phyloP scores from a whole-genome alignment of 2,113 vertebrate species.

The Nanorana parkeri region DNA sequence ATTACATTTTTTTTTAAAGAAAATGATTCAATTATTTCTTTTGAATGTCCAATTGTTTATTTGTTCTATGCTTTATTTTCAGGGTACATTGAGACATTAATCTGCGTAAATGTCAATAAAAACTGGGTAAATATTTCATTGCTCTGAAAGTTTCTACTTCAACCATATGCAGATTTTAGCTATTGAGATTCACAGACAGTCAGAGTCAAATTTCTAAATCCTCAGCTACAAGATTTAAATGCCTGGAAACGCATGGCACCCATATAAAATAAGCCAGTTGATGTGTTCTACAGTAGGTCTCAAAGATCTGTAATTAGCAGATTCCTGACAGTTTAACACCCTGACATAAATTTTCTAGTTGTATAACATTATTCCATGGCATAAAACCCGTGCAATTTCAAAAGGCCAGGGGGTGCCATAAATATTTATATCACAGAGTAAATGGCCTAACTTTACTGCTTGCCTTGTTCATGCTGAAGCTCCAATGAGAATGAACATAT shows the following conservation, averaged over 20 bases:
- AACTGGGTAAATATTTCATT: too few relatives aligned
- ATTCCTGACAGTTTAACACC: not conserved
- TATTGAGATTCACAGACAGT: not conserved
- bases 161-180: too few relatives aligned
- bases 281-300: not conserved
- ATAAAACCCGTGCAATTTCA: constrained; percentile 1
- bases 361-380: not conserved
- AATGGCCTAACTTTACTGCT: not conserved
- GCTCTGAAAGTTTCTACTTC: too few relatives aligned
- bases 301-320: not conserved
- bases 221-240: not conserved
- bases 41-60: too few relatives aligned
- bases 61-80: too few relatives aligned
- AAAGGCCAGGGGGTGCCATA: not conserved
- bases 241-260: not conserved
- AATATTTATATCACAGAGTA: not conserved
- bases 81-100: too few relatives aligned
- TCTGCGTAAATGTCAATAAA: too few relatives aligned
- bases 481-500: not conserved
- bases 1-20: too few relatives aligned
- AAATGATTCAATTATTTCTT: too few relatives aligned
- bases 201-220: not conserved
- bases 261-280: not conserved
- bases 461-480: not conserved
- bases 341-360: not conserved